phyloP scores from a whole-genome alignment of 2,888 invertebrate species.

The Choristoneura rosaceana region DNA sequence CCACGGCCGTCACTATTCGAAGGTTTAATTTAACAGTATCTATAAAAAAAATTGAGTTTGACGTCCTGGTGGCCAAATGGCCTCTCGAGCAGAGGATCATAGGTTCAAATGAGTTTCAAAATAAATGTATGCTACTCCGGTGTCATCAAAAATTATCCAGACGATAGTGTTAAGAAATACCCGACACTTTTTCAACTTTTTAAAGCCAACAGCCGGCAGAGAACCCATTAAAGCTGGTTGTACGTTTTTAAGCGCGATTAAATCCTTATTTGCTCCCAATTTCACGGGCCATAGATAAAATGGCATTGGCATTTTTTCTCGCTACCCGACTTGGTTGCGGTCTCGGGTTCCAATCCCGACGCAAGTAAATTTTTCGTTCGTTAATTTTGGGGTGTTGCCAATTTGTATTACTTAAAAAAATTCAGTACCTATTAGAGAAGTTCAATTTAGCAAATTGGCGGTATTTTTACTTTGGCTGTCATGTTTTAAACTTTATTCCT shows the following conservation, averaged over 20 bases:
- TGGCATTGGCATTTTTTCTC: constrained; percentile 33
- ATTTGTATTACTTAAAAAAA: background rate
- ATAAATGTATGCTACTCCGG: background rate
- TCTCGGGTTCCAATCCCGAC: background rate
- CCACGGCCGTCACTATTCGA: no score
- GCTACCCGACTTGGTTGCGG: constrained; percentile 1
- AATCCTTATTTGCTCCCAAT: constrained; percentile 40
- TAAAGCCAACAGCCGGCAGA: constrained; percentile 1
- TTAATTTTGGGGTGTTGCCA: background rate
- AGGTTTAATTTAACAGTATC: no score
- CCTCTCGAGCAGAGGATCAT: background rate
- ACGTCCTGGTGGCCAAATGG: no score
- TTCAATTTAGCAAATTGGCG: no score
- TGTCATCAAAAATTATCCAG: background rate
- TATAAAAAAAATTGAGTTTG: no score
- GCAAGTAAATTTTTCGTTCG: background rate
- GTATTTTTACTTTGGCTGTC: no score
- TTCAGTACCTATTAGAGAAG: no score
- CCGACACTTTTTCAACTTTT: background rate
- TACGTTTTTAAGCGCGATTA: constrained; percentile 38
- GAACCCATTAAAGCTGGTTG: background rate
- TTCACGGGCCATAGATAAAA: constrained; percentile 38
- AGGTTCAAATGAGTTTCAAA: no score
- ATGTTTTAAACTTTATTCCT: no score
- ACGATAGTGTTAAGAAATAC: background rate